A percentile compares a stretch with the other conserved stretches of the same genome.
Evolutionary conservation across 2,888 invertebrate genomes (phyloP).

Genomic region (Drosophila mimetica): DNA sequence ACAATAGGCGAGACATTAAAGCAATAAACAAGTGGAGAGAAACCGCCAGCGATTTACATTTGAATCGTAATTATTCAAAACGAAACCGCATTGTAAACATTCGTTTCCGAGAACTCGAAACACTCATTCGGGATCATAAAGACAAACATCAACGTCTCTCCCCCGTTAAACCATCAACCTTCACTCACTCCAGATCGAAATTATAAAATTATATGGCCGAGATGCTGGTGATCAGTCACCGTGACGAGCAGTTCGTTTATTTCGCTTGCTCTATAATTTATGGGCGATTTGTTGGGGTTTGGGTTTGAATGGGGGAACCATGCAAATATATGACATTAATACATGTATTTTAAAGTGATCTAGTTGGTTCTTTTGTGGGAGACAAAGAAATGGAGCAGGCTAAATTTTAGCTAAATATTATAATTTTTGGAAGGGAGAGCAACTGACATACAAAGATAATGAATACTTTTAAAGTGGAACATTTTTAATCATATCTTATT

Average conservation of each 20-base stretch:
- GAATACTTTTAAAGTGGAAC: background rate
- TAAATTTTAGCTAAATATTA: background rate
- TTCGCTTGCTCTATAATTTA: slow-evolving; percentile 21
- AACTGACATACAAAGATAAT: background rate
- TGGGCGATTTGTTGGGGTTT: background rate
- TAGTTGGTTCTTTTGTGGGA: background rate
- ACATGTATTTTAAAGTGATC: slow-evolving; percentile 1
- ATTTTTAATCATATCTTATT: too few relatives aligned
- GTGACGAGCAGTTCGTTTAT: slow-evolving; percentile 12
- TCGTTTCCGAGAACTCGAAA: background rate
- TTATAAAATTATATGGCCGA: slow-evolving; percentile 38
- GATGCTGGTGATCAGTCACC: slow-evolving; percentile 24
- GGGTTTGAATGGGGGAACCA: background rate
- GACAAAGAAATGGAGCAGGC: too few relatives aligned
- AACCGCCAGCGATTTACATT: slow-evolving; percentile 18
- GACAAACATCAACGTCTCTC: background rate
- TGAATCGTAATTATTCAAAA: slow-evolving; percentile 28
- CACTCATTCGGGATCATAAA: slow-evolving; percentile 4
- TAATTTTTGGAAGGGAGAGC: background rate
- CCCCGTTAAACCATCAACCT: slow-evolving; percentile 1
- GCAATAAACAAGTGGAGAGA: slow-evolving; percentile 3
- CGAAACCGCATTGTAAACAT: background rate
- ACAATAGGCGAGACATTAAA: slow-evolving; percentile 5
- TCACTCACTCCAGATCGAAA: slow-evolving; percentile 14
- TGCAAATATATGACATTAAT: background rate